phyloP scores from a whole-genome alignment of 2,113 vertebrate genomes.

The Syrmaticus mikado region DNA sequence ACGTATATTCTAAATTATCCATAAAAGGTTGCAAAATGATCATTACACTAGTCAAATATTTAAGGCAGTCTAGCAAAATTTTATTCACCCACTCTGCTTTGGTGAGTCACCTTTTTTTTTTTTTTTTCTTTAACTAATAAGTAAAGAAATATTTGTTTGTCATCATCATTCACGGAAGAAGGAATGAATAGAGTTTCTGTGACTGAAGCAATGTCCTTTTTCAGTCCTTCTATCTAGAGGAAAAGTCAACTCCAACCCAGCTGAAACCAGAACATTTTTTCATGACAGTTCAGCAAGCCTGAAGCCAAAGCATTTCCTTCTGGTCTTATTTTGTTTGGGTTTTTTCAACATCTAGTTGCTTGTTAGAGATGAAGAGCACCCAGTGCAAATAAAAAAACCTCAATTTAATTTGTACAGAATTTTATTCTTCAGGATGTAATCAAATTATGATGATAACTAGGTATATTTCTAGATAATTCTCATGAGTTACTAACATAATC shows the following conservation, averaged over 20 bases:
- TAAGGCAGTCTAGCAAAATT: conserved; percentile 14
- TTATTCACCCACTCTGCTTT: not conserved
- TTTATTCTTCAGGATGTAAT: not conserved
- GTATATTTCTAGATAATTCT: not conserved
- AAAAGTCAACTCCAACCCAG: no score
- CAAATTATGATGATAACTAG: not conserved
- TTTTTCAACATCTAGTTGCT: not conserved
- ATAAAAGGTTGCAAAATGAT: conserved; percentile 28
- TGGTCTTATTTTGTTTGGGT: not conserved
- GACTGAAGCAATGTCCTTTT: not conserved
- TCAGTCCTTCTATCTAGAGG: not conserved
- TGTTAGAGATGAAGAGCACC: not conserved
- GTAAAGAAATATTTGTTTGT: not conserved
- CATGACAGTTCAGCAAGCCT: not conserved
- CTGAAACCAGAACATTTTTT: not conserved
- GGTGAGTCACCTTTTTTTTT: conserved; percentile 46
- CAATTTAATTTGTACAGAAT: not conserved
- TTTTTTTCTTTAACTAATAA: not conserved
- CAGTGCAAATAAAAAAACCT: not conserved
- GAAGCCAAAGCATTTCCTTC: not conserved
- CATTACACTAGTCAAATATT: not conserved
- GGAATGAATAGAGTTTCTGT: not conserved
- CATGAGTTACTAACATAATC: not conserved
- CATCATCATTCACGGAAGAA: not conserved
- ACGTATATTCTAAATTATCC: not conserved